phyloP scores from a whole-genome alignment of 2,888 invertebrate genomes.

The Microdon myrmicae region DNA sequence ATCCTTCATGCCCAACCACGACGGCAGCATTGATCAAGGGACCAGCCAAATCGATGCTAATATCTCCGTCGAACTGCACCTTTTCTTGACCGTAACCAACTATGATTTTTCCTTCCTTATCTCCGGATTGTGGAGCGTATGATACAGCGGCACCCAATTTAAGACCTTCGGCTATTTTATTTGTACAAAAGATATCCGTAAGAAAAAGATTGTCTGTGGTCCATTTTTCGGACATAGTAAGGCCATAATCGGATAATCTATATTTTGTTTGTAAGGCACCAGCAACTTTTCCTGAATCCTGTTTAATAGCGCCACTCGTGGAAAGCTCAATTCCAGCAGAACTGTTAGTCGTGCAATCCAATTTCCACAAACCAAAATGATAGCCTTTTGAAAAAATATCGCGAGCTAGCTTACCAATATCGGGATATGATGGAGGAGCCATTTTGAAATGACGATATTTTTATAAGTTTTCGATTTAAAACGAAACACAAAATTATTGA shows the following conservation, averaged over 20 bases:
- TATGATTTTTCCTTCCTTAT: slow-evolving; percentile 81
- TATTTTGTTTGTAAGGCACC: slow-evolving; percentile 94
- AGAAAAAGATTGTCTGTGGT: slow-evolving; percentile 93
- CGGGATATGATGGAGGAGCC: slow-evolving; percentile 91
- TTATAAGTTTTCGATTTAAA: no score
- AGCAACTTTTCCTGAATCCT: slow-evolving; percentile 88
- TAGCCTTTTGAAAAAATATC: slow-evolving; percentile 95
- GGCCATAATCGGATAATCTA: slow-evolving; percentile 83
- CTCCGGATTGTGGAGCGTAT: slow-evolving; percentile 91
- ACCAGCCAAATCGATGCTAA: slow-evolving; percentile 82
- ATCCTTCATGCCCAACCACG: slow-evolving; percentile 87
- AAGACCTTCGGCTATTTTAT: slow-evolving; percentile 87
- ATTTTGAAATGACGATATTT: no score
- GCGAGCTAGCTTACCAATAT: slow-evolving; percentile 92
- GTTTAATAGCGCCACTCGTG: slow-evolving; percentile 86
- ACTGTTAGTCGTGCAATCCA: slow-evolving; percentile 93
- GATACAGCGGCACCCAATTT: slow-evolving; percentile 88
- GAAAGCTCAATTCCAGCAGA: slow-evolving; percentile 91
- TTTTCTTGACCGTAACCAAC: slow-evolving; percentile 82
- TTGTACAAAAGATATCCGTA: slow-evolving; percentile 87
- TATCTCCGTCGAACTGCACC: slow-evolving; percentile 80
- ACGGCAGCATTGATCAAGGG: slow-evolving; percentile 82
- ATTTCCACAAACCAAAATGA: slow-evolving; percentile 92
- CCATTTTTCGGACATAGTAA: slow-evolving; percentile 97
- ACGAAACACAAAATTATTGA: no score